These are phyloP conservation scores for Erebia palarica DNA, from an alignment of 2,888 invertebrate species.

Conservation along the genomic window DNA sequence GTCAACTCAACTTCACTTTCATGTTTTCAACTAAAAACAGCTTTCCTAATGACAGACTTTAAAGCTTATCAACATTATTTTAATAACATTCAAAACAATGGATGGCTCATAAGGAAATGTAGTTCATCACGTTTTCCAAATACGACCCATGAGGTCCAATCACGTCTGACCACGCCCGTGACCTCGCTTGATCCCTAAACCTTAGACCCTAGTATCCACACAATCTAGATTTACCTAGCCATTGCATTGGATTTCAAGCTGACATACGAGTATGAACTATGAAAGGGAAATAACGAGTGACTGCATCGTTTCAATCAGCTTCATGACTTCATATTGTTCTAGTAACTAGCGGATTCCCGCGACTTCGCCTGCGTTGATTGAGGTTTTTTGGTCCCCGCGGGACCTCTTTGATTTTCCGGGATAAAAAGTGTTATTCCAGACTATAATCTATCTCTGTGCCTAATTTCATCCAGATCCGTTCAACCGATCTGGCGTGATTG, in stretches of 20 bases:
- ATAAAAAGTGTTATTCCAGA: no score
- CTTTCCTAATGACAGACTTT: not conserved
- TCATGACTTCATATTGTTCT: not conserved
- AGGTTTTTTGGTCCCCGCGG: no score
- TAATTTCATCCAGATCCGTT: no score
- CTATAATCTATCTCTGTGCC: no score
- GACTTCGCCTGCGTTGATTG: no score
- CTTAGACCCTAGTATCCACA: constrained; percentile 23
- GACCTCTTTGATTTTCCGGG: no score
- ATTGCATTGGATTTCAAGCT: constrained; percentile 33
- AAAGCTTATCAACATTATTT: constrained; percentile 2
- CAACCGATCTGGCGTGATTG: no score
- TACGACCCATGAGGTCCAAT: constrained; percentile 35
- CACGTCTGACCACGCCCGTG: constrained; percentile 41
- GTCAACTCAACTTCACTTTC: no score
- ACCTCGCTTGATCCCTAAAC: constrained; percentile 34
- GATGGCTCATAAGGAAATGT: constrained; percentile 32
- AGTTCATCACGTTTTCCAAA: constrained; percentile 37
- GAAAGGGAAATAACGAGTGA: constrained; percentile 10
- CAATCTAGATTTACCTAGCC: constrained; percentile 36
- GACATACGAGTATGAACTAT: constrained; percentile 20
- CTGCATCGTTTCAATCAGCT: constrained; percentile 8
- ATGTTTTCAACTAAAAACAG: no score
- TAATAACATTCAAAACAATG: constrained; percentile 29
- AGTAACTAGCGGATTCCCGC: no score